Evolutionary conservation across 2,888 invertebrate genomes (phyloP).

Genomic region (Drosophila paucipuncta): DNA sequence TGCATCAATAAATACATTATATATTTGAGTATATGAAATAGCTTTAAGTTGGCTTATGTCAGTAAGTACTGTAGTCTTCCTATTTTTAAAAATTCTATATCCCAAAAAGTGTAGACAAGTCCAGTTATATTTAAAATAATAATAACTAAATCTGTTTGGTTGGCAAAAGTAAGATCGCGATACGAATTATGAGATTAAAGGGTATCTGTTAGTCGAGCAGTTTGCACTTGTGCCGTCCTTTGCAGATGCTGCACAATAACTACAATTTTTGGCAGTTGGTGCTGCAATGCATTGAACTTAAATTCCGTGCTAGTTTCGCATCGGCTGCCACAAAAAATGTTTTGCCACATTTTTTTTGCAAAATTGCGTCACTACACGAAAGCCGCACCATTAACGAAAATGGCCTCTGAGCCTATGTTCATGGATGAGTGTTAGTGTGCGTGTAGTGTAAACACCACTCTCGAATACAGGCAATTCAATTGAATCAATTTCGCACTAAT

Average conservation of each 20-base stretch:
- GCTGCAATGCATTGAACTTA: slow-evolving; percentile 42
- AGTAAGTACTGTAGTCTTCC: neutral
- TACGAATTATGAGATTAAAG: neutral
- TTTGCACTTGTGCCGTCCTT: neutral
- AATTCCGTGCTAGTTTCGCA: slow-evolving; percentile 53
- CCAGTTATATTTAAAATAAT: neutral
- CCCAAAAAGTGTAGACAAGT: neutral
- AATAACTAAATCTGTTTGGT: neutral
- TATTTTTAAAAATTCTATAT: neutral
- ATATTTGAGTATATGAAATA: neutral
- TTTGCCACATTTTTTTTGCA: slow-evolving; percentile 24
- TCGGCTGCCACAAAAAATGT: slow-evolving; percentile 42
- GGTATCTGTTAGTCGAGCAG: neutral
- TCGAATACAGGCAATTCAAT: slow-evolving; percentile 44
- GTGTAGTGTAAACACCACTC: neutral
- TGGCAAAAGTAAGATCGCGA: neutral
- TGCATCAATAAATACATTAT: neutral
- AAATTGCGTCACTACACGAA: slow-evolving; percentile 20
- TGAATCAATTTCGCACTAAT: slow-evolving; percentile 63
- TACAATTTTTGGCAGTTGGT: neutral
- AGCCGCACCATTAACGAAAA: slow-evolving; percentile 49
- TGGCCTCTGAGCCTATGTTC: slow-evolving; percentile 21
- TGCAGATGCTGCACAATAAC: neutral
- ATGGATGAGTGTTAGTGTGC: neutral
- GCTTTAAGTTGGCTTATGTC: neutral